Conservation (phyloP, 2,797 vertebrate species). For the Potorous gilbertii region DNA sequence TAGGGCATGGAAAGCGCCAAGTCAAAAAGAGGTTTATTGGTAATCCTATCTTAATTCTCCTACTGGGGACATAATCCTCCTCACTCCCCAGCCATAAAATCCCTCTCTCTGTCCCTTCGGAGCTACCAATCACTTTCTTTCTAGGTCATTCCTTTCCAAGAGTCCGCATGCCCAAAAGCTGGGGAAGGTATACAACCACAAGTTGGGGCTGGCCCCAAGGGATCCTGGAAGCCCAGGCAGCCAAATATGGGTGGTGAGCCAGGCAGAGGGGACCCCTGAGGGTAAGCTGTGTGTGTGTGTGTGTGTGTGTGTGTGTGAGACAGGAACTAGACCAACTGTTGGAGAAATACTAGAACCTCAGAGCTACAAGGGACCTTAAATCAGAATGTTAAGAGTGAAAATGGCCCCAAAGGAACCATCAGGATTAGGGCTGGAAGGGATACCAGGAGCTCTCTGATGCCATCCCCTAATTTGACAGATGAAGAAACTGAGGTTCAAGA, state of each 20-base stretch:
- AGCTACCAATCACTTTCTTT: neutral
- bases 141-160: neutral
- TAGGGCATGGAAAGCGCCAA: neutral
- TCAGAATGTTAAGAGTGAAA: neutral
- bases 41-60: neutral
- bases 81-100: neutral
- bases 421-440: neutral
- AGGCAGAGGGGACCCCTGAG: neutral
- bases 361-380: neutral
- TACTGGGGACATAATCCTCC: neutral
- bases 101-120: neutral
- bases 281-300: neutral
- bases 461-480: neutral
- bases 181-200: neutral
- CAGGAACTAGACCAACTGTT: neutral
- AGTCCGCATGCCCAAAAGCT: neutral
- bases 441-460: rapidly evolving
- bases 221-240: neutral
- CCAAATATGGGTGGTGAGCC: neutral
- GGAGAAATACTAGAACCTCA: neutral
- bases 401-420: neutral
- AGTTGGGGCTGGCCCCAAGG: neutral
- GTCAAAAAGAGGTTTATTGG: neutral
- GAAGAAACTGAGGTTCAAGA: neutral
- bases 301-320: neutral